Conservation (phyloP, 2,797 vertebrate genomes). For the Sebastes cheni region DNA sequence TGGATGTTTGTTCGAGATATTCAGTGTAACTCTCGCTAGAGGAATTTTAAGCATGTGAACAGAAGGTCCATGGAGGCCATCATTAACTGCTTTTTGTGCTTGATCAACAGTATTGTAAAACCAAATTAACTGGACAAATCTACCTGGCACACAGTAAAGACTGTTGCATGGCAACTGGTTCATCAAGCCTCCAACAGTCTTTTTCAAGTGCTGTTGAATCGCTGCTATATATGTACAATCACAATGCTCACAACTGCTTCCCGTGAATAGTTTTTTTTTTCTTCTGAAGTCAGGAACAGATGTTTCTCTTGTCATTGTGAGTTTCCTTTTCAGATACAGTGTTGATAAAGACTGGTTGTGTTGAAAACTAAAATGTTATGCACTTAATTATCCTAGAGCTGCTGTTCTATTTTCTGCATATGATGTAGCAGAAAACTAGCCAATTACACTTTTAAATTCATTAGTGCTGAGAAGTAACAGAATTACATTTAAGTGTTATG, state of each 20-base stretch:
- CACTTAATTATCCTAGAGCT: background rate
- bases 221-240: conserved; percentile 61
- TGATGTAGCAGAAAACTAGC: background rate
- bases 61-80: background rate
- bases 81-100: conserved; percentile 41
- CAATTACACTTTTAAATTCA: conserved; percentile 10
- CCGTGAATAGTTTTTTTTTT: conserved; percentile 25
- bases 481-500: background rate
- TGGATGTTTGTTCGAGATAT: conserved; percentile 4
- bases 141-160: conserved; percentile 69
- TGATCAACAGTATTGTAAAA: conserved; percentile 55
- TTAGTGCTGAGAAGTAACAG: background rate
- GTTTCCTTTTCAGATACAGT: background rate
- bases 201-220: conserved; percentile 61
- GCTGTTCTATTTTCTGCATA: conserved; percentile 13
- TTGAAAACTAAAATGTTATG: background rate
- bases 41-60: conserved; percentile 1
- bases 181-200: conserved; percentile 58
- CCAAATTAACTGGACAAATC: conserved; percentile 64
- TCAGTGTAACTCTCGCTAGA: conserved; percentile 11
- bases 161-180: conserved; percentile 81
- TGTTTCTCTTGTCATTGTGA: conserved; percentile 16
- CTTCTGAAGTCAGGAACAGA: conserved; percentile 2
- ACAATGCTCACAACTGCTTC: conserved; percentile 60
- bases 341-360: background rate